Conservation (phyloP, 2,113 vertebrate genomes). For the Labeo catla region DNA sequence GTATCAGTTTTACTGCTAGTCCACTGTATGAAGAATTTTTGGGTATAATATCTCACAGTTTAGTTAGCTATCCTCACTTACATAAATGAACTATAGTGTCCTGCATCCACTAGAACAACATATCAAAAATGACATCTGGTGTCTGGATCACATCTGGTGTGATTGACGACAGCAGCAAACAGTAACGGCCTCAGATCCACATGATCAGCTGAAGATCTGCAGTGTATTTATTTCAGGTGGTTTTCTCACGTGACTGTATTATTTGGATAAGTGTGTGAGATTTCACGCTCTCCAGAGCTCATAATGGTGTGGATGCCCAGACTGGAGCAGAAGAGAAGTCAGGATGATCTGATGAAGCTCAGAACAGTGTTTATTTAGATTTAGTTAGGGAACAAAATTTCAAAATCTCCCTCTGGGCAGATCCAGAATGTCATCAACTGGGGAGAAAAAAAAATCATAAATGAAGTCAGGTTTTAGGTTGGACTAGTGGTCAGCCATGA, state of each 20-base stretch:
- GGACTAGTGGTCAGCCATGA: background rate
- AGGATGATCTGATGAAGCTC: background rate
- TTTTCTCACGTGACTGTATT: background rate
- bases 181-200: too few species aligned
- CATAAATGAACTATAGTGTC: too few species aligned
- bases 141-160: too few species aligned
- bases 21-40: too few species aligned
- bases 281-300: background rate
- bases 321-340: background rate
- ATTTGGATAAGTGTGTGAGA: background rate
- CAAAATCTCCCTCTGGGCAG: background rate
- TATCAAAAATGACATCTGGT: too few species aligned
- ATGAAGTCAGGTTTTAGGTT: background rate
- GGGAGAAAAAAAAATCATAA: background rate
- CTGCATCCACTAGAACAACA: too few species aligned
- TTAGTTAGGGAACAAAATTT: background rate
- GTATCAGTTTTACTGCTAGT: too few species aligned
- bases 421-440: background rate
- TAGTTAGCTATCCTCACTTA: too few species aligned
- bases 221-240: too few species aligned
- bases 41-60: too few species aligned
- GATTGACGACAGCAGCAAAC: too few species aligned
- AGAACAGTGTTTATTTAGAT: background rate
- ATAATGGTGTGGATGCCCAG: background rate
- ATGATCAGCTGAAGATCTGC: too few species aligned